Evolutionary conservation across 2,888 invertebrate species (phyloP).

Genomic region (Calameuta pallipes): DNA sequence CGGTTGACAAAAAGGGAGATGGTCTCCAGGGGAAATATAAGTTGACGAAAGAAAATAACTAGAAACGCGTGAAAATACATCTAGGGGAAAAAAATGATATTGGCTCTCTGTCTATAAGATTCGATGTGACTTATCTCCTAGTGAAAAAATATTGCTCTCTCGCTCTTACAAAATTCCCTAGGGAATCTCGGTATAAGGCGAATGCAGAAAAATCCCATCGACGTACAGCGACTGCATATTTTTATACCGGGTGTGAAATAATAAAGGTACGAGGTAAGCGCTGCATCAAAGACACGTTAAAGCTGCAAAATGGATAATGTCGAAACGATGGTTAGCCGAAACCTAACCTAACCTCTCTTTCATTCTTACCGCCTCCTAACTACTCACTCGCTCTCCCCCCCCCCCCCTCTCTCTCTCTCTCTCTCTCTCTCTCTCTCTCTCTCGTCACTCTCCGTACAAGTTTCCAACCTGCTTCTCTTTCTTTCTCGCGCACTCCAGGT

Average conservation of each 20-base stretch:
- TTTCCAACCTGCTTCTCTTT: neutral
- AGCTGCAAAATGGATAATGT: conserved; percentile 35
- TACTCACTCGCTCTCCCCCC: neutral
- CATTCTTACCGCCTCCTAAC: neutral
- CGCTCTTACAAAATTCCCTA: neutral
- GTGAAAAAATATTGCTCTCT: neutral
- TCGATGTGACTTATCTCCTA: neutral
- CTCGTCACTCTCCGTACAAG: neutral
- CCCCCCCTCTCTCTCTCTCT: too few species aligned
- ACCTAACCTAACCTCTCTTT: neutral
- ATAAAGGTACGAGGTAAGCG: conserved; percentile 14
- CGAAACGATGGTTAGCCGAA: conserved; percentile 31
- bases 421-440: too few species aligned
- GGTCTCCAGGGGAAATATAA: neutral
- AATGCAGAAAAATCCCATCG: neutral
- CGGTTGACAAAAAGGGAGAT: neutral
- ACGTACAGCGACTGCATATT: neutral
- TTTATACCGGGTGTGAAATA: neutral
- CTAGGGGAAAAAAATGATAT: neutral
- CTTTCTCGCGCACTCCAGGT: neutral
- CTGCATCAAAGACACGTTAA: conserved; percentile 34
- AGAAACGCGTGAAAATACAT: neutral
- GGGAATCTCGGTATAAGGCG: neutral
- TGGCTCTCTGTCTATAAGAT: neutral
- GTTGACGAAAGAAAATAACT: neutral